These are phyloP conservation scores for Tyrannus savana DNA, from an alignment of 2,113 vertebrate species.

Conservation along the genomic window DNA sequence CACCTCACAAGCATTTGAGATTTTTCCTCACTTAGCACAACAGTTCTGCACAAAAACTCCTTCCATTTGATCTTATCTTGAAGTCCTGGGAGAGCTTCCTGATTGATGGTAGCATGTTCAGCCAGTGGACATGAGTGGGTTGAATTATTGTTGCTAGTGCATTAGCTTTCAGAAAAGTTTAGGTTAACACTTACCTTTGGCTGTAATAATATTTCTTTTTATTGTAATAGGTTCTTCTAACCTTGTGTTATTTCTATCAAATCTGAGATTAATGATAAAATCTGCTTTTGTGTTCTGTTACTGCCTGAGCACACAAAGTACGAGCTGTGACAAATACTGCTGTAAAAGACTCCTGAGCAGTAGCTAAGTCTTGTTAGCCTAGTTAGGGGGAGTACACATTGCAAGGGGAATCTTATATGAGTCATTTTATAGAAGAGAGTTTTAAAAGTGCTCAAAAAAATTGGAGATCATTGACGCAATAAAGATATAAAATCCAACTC, in stretches of 20 bases:
- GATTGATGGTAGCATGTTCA: background rate
- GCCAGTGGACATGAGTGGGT: background rate
- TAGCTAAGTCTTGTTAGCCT: background rate
- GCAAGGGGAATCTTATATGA: background rate
- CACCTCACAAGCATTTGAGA: background rate
- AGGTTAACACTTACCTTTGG: background rate
- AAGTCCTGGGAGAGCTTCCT: conserved; percentile 5
- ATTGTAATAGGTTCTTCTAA: background rate
- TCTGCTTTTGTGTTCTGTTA: background rate
- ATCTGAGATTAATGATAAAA: conserved; percentile 1
- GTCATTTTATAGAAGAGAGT: background rate
- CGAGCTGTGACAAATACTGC: background rate
- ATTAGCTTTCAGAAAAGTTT: conserved; percentile 7
- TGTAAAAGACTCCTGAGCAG: background rate
- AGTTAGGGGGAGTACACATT: background rate
- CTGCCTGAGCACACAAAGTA: background rate
- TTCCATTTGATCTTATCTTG: background rate
- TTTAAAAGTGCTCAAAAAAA: background rate
- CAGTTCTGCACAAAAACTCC: background rate
- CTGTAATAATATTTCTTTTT: conserved; percentile 4
- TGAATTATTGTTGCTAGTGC: background rate
- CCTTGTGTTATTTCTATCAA: background rate
- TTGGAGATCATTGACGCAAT: background rate
- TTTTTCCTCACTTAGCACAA: background rate
- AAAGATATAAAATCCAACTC: background rate